A percentile compares a stretch with the other conserved stretches of the same genome.
These are phyloP conservation scores for Corythornis leucogaster DNA, from an alignment of 2,797 vertebrate species.

Conservation along the genomic window DNA sequence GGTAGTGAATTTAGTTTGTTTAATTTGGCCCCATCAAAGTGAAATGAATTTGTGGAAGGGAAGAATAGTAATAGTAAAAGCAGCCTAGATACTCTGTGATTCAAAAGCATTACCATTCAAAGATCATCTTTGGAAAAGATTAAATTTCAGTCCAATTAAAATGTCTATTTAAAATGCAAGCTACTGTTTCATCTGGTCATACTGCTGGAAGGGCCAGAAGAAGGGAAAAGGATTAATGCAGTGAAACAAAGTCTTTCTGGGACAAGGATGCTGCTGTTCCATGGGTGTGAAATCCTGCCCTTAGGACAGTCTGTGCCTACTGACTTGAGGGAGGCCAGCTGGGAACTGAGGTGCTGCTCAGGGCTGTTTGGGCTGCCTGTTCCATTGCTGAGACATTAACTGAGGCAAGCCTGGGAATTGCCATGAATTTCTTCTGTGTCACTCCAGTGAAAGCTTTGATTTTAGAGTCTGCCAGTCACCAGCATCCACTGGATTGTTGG, in stretches of 20 bases:
- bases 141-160: not conserved
- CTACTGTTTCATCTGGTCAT: rapidly evolving
- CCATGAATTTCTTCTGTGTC: not conserved
- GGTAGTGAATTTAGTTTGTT: not conserved
- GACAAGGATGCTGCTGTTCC: not conserved
- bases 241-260: not conserved
- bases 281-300: not conserved
- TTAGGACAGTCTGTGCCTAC: not conserved
- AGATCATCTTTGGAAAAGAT: not conserved
- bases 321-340: not conserved
- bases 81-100: not conserved
- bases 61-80: not conserved
- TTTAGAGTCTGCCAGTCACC: not conserved
- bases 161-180: not conserved
- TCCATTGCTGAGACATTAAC: not conserved
- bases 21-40: not conserved
- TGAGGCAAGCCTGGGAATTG: not conserved
- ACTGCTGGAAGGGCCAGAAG: not conserved
- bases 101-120: not conserved
- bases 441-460: not conserved
- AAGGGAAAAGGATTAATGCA: not conserved
- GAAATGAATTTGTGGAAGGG: not conserved
- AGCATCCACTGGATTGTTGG: not conserved
- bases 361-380: not conserved
- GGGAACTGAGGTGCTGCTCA: not conserved